Percentiles rank a stretch among this genome's conserved stretches.
Evolutionary conservation across 2,888 invertebrate genomes (phyloP).

Genomic region (Sarcophaga rosellei): DNA sequence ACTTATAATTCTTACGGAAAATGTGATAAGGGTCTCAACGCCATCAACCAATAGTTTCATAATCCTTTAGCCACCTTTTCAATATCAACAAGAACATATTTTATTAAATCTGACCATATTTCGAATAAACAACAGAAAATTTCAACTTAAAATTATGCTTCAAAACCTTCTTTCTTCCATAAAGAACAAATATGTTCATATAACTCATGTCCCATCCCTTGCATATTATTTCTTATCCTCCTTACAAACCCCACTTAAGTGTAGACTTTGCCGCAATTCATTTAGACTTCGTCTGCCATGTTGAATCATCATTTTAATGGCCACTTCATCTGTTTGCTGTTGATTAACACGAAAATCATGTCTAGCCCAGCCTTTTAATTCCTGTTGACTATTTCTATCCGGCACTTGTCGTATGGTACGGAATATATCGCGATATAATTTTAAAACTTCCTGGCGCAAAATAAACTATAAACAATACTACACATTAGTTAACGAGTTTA

Average conservation of each 20-base stretch:
- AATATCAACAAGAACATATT: too few relatives aligned
- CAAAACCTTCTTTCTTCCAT: too few relatives aligned
- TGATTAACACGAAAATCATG: slow-evolving; percentile 88
- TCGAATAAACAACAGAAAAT: neutral
- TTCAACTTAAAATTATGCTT: too few relatives aligned
- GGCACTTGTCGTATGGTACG: slow-evolving; percentile 86
- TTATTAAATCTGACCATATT: too few relatives aligned
- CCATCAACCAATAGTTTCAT: too few relatives aligned
- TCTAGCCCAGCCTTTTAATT: slow-evolving; percentile 88
- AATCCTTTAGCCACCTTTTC: too few relatives aligned
- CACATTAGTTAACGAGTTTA: neutral
- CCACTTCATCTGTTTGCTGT: slow-evolving; percentile 87
- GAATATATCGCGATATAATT: slow-evolving; percentile 88
- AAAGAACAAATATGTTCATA: neutral
- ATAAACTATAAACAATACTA: slow-evolving; percentile 85
- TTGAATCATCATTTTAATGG: slow-evolving; percentile 87
- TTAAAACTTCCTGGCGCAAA: slow-evolving; percentile 89
- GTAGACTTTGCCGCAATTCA: slow-evolving; percentile 86
- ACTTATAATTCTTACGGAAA: too few relatives aligned
- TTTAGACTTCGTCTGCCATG: slow-evolving; percentile 87
- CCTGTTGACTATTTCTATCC: slow-evolving; percentile 84
- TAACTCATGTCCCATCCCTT: neutral
- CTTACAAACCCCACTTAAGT: slow-evolving; percentile 81
- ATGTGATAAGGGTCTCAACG: too few relatives aligned
- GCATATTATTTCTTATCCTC: slow-evolving; percentile 36